Conservation (phyloP, 2,113 vertebrate genomes). For the Barnardius zonarius region DNA sequence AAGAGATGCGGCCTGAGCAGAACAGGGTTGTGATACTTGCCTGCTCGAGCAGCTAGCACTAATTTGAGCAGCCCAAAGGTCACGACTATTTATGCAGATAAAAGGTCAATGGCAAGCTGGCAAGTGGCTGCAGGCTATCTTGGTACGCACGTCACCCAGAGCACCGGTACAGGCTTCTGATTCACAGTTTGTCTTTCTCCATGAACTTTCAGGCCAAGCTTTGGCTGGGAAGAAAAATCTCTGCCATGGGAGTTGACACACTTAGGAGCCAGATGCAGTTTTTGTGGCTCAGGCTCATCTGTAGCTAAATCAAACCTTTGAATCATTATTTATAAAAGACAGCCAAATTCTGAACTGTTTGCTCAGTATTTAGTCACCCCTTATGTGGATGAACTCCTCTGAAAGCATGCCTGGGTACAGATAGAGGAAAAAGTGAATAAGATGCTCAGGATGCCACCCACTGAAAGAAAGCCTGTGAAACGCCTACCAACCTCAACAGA, state of each 20-base stretch:
- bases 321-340: conserved; percentile 43
- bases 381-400: background rate
- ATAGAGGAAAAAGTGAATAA: conserved; percentile 41
- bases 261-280: conserved; percentile 30
- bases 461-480: background rate
- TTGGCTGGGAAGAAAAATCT: conserved; percentile 7
- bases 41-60: conserved; percentile 18
- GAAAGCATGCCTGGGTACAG: background rate
- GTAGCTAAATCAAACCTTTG: conserved; percentile 39
- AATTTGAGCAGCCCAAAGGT: conserved; percentile 70
- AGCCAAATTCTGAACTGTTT: conserved; percentile 37
- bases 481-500: background rate
- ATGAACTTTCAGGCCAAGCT: conserved; percentile 42
- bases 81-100: conserved; percentile 66
- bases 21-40: background rate
- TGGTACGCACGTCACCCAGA: background rate
- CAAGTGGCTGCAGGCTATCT: conserved; percentile 56
- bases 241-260: conserved; percentile 20
- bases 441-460: background rate
- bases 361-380: conserved; percentile 1
- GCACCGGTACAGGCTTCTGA: conserved; percentile 3
- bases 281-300: conserved; percentile 20
- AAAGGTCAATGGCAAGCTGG: conserved; percentile 61
- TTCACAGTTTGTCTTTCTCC: conserved; percentile 40
- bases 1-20: background rate